Base-by-base conservation (phyloP, 2,888 invertebrate species). In the Dromius quadrimaculatus region DNA sequence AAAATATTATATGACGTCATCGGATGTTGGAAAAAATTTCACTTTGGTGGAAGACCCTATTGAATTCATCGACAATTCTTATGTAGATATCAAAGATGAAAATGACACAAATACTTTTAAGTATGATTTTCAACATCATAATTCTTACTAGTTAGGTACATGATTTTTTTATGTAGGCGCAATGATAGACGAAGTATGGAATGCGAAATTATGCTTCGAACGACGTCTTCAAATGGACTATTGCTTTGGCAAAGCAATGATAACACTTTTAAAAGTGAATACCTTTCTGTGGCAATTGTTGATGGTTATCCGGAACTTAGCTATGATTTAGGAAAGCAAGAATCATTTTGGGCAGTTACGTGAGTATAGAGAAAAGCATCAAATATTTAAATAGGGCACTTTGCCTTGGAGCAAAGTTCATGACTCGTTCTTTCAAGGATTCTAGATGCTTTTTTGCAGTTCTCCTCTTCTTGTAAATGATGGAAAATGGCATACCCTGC, bases 401-500 rank as follows among this genome's bases (percentile, higher is more conserved):
- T n/a, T n/a, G n/a, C n/a, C n/a, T n/a, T n/a, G n/a, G n/a, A n/a
- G n/a, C n/a, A n/a, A n/a, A n/a, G n/a, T n/a, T n/a, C n/a, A n/a
- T n/a, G n/a, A n/a, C n/a, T n/a, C n/a, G n/a, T n/a, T n/a, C n/a
- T n/a, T n/a, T n/a, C n/a, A n/a, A n/a, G n/a, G n/a, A n/a, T n/a
- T n/a, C n/a, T n/a, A n/a, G n/a, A n/a, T n/a, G n/a, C n/a, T n/a
- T 65, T 32, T 47, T 76, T 76, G 83, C n/a, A 87, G 87, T 77
- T 86, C 87, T 0, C 85, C 87, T 80, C 83, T 84, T 17, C 83
- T 87, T 76, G 88, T 93, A 8, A 88, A 90, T 76, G 92, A 94
- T 81, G 92, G 92, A 0, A 82, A 88, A 72, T 93, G 93, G 93
- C 93, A 94, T 79, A 89, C 87, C 17, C 86, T 92, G n/a, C 85